Evolutionary conservation across 2,888 invertebrate genomes (phyloP).

Genomic region (Drosophila longiperda): DNA sequence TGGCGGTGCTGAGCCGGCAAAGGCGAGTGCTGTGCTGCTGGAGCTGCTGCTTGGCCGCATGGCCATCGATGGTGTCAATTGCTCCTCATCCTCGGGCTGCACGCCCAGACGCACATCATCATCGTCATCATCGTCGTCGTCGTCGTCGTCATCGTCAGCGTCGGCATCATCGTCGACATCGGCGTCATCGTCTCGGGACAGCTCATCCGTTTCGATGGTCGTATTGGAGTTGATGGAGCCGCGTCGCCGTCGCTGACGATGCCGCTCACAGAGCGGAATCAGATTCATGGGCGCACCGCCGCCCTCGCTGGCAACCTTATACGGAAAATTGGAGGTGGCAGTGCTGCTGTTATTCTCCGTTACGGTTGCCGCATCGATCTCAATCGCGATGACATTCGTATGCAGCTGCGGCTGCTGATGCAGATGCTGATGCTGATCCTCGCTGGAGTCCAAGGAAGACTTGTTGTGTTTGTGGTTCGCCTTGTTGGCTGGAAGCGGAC

Average conservation of each 20-base stretch:
- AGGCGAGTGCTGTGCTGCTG: slow-evolving; percentile 61
- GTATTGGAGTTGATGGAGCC: slow-evolving; percentile 79
- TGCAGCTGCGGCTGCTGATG: slow-evolving; percentile 49
- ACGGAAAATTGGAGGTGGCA: slow-evolving; percentile 81
- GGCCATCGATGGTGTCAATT: slow-evolving; percentile 49
- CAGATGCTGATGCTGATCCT: slow-evolving; percentile 62
- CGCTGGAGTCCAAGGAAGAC: slow-evolving; percentile 82
- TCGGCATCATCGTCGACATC: slow-evolving; percentile 16
- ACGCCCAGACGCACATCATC: slow-evolving; percentile 66
- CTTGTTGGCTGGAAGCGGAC: slow-evolving; percentile 57
- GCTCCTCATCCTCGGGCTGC: slow-evolving; percentile 63
- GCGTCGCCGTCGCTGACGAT: slow-evolving; percentile 53
- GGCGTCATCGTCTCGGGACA: slow-evolving; percentile 72
- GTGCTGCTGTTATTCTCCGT: slow-evolving; percentile 82
- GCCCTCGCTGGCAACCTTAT: slow-evolving; percentile 74
- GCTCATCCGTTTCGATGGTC: slow-evolving; percentile 78
- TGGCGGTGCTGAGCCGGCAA: slow-evolving; percentile 47
- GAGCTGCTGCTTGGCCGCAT: slow-evolving; percentile 51
- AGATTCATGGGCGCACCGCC: slow-evolving; percentile 72
- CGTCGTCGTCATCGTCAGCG: slow-evolving; percentile 55
- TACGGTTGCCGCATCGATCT: slow-evolving; percentile 83
- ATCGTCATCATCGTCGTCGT: slow-evolving; percentile 66
- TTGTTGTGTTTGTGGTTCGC: slow-evolving; percentile 56
- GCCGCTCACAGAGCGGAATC: slow-evolving; percentile 69
- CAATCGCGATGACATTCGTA: slow-evolving; percentile 78